Evolutionary conservation across 2,888 invertebrate species (phyloP), one percentile per base, ranked within the genome.

Genomic region (Chaitophorus viminalis): DNA sequence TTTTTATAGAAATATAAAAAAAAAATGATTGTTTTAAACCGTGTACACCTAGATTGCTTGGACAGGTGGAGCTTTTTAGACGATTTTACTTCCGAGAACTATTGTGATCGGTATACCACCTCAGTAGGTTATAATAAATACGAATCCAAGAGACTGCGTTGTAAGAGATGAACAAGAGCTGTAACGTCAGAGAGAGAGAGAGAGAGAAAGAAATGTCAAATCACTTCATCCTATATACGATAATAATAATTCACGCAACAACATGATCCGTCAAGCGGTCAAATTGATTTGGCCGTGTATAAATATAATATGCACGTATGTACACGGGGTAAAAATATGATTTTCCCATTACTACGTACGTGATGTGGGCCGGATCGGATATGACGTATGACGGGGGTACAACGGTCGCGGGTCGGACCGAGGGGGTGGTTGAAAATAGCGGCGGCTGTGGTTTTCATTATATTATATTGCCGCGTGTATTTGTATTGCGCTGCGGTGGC

Each of bases 261-360:
- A 54, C 33, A 46, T 11, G 81, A 81, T 81, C 81, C 81, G 81
- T 81, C 81, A 81, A 68, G 39, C 81, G 81, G 81, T 68, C 81
- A 81, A 81, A 68, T 78, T 54, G 78, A 78, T 78, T 54, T 33
- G 52, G 31, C 21, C 25, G 78, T 33, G 14, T 14, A 8, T 46
- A 11, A 14, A 46, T 3, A 14, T 46, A 46, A 9, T 46, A 46
- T n/a, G n/a, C 46, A 14, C 14, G 46, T 1, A 46, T 14, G 77
- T 31, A 31, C 29, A 25, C 21, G 33, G 54, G 33, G 68, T 31
- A 72, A 72, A 52, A 72, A 82, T 82, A 82, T 31, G 79, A 79
- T 79, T 79, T 68, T 79, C 79, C 65, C 79, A 68, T 79, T 65
- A 79, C 70, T 65, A 79, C 70, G 29, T 21, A 14, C n/a, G 8